These are phyloP conservation scores for Dendrolimus houi DNA, from an alignment of 2,888 invertebrate genomes.

Conservation along the genomic window DNA sequence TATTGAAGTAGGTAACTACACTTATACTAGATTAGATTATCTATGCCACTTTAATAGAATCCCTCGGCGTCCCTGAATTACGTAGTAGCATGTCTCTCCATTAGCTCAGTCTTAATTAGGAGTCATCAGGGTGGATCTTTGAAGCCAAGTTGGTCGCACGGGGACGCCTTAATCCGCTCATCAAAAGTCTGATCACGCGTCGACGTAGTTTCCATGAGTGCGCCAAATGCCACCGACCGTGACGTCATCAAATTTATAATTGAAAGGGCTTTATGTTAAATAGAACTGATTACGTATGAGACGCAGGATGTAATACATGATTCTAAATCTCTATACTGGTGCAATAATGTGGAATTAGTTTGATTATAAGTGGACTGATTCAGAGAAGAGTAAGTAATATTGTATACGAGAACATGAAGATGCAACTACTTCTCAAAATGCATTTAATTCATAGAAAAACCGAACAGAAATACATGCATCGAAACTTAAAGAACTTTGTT, in stretches of 20 bases:
- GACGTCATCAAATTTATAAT: conserved; percentile 47
- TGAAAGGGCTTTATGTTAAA: conserved; percentile 27
- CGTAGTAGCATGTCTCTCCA: conserved; percentile 45
- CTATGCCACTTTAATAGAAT: conserved; percentile 23
- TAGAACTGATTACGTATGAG: conserved; percentile 11
- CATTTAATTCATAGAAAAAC: no score
- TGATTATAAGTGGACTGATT: no score
- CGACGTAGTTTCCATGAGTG: conserved; percentile 52
- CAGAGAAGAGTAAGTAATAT: no score
- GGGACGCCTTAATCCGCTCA: conserved; percentile 49
- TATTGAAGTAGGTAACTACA: not conserved
- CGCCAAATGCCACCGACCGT: conserved; percentile 46
- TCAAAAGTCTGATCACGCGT: conserved; percentile 61
- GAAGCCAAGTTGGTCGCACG: conserved; percentile 46
- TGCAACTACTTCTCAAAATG: no score
- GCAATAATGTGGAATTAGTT: no score
- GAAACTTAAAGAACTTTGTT: no score
- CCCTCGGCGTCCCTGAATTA: conserved; percentile 25
- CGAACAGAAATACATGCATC: no score
- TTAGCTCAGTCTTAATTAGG: conserved; percentile 53
- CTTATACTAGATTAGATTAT: conserved; percentile 14
- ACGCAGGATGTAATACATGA: no score
- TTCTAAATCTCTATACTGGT: no score
- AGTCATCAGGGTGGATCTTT: conserved; percentile 45
- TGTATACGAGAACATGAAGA: no score